phyloP scores from a whole-genome alignment of 1,140 invertebrate species.

The fruit fly (Drosophila melanogaster) region DNA sequence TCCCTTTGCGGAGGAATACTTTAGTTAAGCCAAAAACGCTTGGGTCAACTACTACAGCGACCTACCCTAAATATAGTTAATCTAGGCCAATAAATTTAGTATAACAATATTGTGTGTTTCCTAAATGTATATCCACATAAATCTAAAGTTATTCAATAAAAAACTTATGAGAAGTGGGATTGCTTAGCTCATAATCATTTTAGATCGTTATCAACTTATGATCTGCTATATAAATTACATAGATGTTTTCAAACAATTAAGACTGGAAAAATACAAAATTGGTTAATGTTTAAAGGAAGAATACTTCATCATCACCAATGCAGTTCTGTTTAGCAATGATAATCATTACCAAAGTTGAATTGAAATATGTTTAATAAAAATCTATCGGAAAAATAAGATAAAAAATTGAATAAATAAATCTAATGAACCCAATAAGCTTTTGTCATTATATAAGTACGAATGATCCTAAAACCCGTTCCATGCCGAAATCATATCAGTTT shows the following conservation, averaged over 20 bases:
- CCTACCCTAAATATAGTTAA: constrained; percentile 9
- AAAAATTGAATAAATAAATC: not conserved
- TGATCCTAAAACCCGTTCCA: not conserved
- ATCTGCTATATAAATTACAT: too few relatives aligned
- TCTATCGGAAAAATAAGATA: too few relatives aligned
- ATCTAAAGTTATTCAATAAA: not conserved
- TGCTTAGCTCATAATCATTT: not conserved
- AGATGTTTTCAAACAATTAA: too few relatives aligned
- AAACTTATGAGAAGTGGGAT: not conserved
- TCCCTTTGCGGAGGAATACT: not conserved
- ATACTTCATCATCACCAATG: too few relatives aligned
- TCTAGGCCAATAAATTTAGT: constrained; percentile 2
- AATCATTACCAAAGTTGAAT: too few relatives aligned
- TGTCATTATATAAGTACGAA: not conserved
- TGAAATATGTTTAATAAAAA: not conserved
- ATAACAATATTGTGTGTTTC: not conserved
- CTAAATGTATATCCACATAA: not conserved
- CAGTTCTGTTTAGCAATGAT: too few relatives aligned
- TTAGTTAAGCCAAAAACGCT: constrained; percentile 12
- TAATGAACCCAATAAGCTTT: not conserved
- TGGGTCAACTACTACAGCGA: not conserved
- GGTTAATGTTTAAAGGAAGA: too few relatives aligned
- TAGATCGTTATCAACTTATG: constrained; percentile 1
- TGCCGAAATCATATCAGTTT: constrained; percentile 1
- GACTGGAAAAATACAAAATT: too few relatives aligned